A percentile compares a stretch with the other conserved stretches of the same genome.
These are phyloP conservation scores for Anguilla pacifica DNA, from an alignment of 2,797 vertebrate genomes.

Conservation along the genomic window DNA sequence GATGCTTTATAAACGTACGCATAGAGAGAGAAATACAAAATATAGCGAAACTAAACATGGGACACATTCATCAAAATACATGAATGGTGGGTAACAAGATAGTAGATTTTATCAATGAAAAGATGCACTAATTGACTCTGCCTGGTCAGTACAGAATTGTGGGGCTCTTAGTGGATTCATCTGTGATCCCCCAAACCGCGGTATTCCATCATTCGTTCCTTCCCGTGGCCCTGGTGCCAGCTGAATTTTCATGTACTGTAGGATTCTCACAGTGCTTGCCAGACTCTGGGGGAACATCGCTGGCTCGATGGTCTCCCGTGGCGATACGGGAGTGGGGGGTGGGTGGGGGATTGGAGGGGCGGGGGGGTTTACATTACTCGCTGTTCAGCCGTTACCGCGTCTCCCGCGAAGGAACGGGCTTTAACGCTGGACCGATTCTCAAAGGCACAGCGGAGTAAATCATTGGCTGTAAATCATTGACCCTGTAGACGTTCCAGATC, in stretches of 20 bases:
- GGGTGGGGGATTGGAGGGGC: too few relatives aligned
- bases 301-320: not conserved
- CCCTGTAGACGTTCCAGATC: too few relatives aligned
- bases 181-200: not conserved
- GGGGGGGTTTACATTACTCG: not conserved
- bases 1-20: not conserved
- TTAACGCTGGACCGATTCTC: not conserved
- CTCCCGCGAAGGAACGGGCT: not conserved
- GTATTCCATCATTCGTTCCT: not conserved
- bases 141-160: not conserved
- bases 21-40: not conserved
- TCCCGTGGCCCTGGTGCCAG: not conserved
- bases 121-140: not conserved
- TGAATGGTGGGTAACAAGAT: not conserved
- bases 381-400: not conserved
- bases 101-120: conserved; percentile 1
- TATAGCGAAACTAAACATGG: not conserved
- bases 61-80: not conserved
- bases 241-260: not conserved
- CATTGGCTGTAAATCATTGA: too few relatives aligned
- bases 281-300: not conserved
- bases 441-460: not conserved
- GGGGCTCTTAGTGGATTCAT: not conserved
- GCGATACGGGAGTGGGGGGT: not conserved
- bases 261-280: not conserved